These are phyloP conservation scores for Chloropsis cyanopogon DNA, from an alignment of 2,113 vertebrate genomes.

Conservation along the genomic window DNA sequence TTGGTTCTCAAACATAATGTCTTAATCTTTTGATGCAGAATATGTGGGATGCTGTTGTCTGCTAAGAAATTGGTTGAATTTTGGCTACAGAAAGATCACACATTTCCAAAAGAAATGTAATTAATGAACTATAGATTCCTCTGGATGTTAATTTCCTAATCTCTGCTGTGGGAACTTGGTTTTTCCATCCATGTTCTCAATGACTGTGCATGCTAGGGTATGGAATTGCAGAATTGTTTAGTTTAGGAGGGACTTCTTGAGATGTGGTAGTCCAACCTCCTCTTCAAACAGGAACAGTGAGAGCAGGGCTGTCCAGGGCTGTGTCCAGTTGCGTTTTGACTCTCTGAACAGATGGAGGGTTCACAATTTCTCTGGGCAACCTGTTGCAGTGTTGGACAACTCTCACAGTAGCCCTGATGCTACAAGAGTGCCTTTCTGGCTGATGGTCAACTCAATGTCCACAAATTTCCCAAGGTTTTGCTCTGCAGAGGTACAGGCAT, in stretches of 20 bases:
- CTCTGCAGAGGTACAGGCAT: neutral
- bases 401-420: neutral
- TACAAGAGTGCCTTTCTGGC: neutral
- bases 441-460: neutral
- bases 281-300: neutral
- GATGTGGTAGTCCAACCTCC: neutral
- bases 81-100: neutral
- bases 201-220: neutral
- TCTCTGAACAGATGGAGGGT: neutral
- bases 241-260: neutral
- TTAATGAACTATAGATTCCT: neutral
- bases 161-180: neutral
- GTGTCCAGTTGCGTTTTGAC: neutral
- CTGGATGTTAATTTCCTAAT: neutral
- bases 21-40: neutral
- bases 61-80: neutral
- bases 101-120: neutral
- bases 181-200: neutral
- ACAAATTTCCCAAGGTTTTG: neutral
- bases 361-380: neutral
- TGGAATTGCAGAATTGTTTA: neutral
- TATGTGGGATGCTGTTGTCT: neutral
- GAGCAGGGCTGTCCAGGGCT: neutral
- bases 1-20: neutral
- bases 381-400: neutral